Evolutionary conservation across 2,797 vertebrate genomes (phyloP), one percentile per base, ranked within the genome.

Genomic region (Sebastes reedi): DNA sequence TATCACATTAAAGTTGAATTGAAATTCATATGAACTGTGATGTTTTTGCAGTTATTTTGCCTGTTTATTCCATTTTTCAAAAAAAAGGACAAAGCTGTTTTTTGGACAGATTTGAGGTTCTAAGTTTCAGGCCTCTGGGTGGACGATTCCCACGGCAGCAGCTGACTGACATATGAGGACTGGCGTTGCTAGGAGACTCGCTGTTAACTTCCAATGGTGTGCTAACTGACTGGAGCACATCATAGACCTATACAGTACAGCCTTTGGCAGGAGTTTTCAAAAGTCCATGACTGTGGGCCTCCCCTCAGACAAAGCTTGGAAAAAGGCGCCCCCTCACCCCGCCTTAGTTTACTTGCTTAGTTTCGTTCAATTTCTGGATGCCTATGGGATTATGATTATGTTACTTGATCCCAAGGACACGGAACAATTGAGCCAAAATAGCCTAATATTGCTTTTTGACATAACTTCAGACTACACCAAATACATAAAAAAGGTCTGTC

Each of bases 71-170:
- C 3, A 27, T 22, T 67, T 75, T 67, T 5, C 8, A 56, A 29
- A 58, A 5, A 4, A 5, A 8, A 24, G n/a, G 4, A 59, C 25
- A 18, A 55, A 36, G 18, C 0, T 0, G 3, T 52, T 52, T n/a
- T 36, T 52, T 55, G 10, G 12, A 62, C 20, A 74, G 1, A 22
- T n/a, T 24, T 68, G 55, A 59, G 52, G 34, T 9, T 61, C 6
- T 9, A 24, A 27, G 7, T 61, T 42, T 74, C 59, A 34, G 34
- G 34, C 4, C 25, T 25, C n/a, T 52, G 8, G 8, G 8, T 54
- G 8, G 46, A n/a, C 3, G 8, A 70, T 67, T 68, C 6, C 32
- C 13, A 65, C 25, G 30, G 29, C 4, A 61, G 60, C 14, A 52
- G 59, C 22, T 58, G 34, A 30, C 59, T n/a, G 56, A 30, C 65